phyloP scores from a whole-genome alignment of 2,113 vertebrate genomes.

The Callocephalon fimbriatum region DNA sequence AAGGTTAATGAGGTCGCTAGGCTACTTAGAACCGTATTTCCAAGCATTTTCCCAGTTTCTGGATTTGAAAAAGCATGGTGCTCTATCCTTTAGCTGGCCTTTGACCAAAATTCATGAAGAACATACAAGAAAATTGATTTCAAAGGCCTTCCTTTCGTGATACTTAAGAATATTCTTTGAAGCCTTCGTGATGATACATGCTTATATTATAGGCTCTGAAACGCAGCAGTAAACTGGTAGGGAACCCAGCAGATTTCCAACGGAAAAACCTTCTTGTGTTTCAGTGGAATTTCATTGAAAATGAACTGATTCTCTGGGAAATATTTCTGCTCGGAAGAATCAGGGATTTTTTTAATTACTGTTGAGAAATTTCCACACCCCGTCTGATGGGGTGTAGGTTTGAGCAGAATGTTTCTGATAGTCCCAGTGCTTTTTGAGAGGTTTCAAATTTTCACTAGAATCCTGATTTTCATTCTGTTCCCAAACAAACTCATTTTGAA shows the following conservation, averaged over 20 bases:
- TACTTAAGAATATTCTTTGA: not conserved
- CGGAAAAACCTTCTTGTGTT: not conserved
- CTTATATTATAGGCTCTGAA: not conserved
- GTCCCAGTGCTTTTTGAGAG: fast-evolving
- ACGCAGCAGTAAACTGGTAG: not conserved
- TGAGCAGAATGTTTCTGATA: not conserved
- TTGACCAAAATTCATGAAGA: not conserved
- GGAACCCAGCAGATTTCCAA: not conserved
- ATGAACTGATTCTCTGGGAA: not conserved
- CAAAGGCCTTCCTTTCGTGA: not conserved
- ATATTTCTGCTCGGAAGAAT: not conserved
- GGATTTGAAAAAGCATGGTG: not conserved
- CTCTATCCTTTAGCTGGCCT: not conserved
- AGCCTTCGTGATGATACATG: not conserved
- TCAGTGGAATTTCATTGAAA: not conserved
- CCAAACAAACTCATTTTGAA: not conserved
- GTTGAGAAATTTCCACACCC: not conserved
- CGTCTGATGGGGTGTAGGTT: not conserved
- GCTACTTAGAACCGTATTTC: not conserved
- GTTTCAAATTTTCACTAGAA: not conserved
- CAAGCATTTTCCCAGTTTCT: not conserved
- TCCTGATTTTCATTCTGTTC: not conserved
- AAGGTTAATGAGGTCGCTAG: not conserved
- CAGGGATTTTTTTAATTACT: not conserved
- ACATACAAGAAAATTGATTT: not conserved